phyloP scores from a whole-genome alignment of 2,113 vertebrate species.

The Podarcis muralis region DNA sequence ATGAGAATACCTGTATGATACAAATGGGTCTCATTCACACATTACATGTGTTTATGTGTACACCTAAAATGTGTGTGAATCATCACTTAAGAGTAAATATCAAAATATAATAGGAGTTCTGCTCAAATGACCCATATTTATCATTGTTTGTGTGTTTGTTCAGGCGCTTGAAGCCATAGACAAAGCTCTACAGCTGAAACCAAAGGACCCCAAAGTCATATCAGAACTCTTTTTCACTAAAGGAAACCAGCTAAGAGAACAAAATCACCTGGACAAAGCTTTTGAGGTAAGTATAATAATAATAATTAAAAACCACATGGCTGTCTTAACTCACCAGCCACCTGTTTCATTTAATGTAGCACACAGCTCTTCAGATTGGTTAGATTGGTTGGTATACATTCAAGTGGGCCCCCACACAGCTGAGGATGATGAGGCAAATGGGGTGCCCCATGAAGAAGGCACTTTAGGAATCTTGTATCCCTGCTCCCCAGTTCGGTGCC shows the following conservation, averaged over 20 bases:
- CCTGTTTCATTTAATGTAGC: not conserved
- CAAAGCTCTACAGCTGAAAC: slow-evolving; percentile 86
- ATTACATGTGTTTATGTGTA: not conserved
- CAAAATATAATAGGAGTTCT: too few species aligned
- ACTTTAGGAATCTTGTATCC: not conserved
- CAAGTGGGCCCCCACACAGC: not conserved
- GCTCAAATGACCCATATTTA: not conserved
- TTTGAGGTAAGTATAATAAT: slow-evolving; percentile 80
- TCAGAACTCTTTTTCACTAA: slow-evolving; percentile 92
- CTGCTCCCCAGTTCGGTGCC: not conserved
- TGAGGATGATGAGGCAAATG: not conserved
- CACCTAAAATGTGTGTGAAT: not conserved
- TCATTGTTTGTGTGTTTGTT: not conserved
- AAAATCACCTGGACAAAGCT: slow-evolving; percentile 87
- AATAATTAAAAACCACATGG: not conserved
- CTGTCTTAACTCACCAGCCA: not conserved
- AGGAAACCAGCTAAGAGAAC: slow-evolving; percentile 92
- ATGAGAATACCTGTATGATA: not conserved
- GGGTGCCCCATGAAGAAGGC: not conserved
- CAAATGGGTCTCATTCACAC: not conserved
- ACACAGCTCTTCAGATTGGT: not conserved
- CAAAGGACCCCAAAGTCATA: slow-evolving; percentile 82
- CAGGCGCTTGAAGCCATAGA: slow-evolving; percentile 88
- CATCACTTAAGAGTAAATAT: not conserved
- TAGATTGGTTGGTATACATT: not conserved